Evolutionary conservation across 2,888 invertebrate species (phyloP), one percentile per base, ranked within the genome.

Genomic region (Perizoma flavofasciatum): DNA sequence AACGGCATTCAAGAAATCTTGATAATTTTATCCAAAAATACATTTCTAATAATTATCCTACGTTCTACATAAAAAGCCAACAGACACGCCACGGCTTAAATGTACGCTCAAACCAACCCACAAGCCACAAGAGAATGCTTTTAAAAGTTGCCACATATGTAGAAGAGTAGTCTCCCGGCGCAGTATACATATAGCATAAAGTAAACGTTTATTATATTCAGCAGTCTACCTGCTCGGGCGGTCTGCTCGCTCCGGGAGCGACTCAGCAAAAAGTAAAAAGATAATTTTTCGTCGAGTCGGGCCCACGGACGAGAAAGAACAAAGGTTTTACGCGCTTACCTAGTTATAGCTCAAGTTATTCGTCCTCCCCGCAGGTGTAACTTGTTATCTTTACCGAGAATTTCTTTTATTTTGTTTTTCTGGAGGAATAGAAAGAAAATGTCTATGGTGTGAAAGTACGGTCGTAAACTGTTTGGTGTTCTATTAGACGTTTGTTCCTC

Each of bases 261-360:
- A 83, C 81, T 83, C 84, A 73, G 85, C 86, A 88, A 88, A 90
- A 88, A 84, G 82, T 80, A 87, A 89, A 90, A 88, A 88, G 86
- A 87, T 85, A 88, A 86, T 86, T 87, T 88, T 89, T 84, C 84
- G 89, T 83, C 76, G 81, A 86, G 81, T 78, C 82, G 80, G 72
- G 79, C 77, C 63, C 82, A 79, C 79, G 75, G 76, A 76, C 82
- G 82, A 79, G 82, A 83, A 86, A 85, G 88, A 89, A 90, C 88
- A 89, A 90, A 89, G 89, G 85, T 81, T 83, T 82, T 82, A 81
- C 78, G 75, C 76, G 80, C 74, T 84, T 86, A 84, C 85, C 85
- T 84, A 87, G 88, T 86, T 87, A 85, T 85, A 86, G 84, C 81
- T 84, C 22, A 2, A 86, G 85, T 83, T 89, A 84, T 82, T 78